Conservation (phyloP, 1,140 invertebrate species). For the Dendrolimus punctatus region DNA sequence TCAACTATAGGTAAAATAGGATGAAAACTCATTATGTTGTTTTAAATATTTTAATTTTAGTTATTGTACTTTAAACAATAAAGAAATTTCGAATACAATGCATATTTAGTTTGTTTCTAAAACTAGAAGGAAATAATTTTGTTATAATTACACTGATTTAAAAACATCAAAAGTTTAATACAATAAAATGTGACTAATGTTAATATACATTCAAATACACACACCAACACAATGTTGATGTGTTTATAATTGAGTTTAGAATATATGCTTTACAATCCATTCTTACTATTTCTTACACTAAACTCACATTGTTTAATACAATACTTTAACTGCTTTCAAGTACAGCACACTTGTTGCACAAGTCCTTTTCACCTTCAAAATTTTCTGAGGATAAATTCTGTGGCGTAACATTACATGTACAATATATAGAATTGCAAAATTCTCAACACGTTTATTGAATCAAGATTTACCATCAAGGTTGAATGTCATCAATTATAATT, state of each 20-base stretch:
- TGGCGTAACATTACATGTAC: no score
- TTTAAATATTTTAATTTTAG: conserved; percentile 51
- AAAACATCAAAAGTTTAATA: no score
- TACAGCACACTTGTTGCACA: no score
- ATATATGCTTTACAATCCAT: conserved; percentile 58
- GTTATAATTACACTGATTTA: not conserved
- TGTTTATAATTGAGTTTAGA: conserved; percentile 46
- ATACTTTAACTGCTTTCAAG: no score
- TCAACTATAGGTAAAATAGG: no score
- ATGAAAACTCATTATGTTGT: not conserved
- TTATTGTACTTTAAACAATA: conserved; percentile 56
- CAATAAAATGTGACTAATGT: no score
- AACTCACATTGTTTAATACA: not conserved
- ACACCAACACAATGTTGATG: conserved; percentile 1
- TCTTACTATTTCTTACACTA: conserved; percentile 16
- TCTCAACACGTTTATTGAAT: no score
- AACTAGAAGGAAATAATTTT: conserved; percentile 25
- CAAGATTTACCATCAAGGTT: no score
- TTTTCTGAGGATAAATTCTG: no score
- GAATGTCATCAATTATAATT: no score
- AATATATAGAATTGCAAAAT: no score
- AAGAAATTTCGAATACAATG: conserved; percentile 55
- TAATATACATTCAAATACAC: conserved; percentile 13
- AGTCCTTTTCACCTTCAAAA: no score
- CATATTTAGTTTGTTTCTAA: conserved; percentile 31